phyloP scores from a whole-genome alignment of 2,888 invertebrate genomes.

The Arrhopalites spinosus region DNA sequence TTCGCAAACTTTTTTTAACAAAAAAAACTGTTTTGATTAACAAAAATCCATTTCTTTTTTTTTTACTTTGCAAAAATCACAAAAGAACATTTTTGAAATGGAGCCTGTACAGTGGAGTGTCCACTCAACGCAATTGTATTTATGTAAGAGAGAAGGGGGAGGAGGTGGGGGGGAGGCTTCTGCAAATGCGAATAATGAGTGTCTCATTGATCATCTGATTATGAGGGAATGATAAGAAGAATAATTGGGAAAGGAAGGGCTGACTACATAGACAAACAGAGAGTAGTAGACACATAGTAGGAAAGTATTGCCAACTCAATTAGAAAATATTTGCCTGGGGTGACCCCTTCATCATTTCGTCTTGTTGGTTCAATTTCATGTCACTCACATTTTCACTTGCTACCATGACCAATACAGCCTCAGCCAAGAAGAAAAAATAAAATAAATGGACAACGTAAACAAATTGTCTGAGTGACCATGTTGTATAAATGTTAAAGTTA shows the following conservation, averaged over 20 bases:
- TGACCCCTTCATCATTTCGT: slow-evolving; percentile 28
- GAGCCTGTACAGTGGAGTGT: too few relatives aligned
- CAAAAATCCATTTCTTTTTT: too few relatives aligned
- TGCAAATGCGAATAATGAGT: background rate
- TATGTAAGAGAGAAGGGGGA: too few relatives aligned
- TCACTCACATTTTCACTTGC: slow-evolving; percentile 32
- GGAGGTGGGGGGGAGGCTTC: background rate
- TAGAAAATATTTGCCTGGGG: slow-evolving; percentile 33
- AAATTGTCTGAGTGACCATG: background rate
- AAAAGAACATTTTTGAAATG: too few relatives aligned
- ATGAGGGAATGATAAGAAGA: background rate
- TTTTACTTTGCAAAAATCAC: too few relatives aligned
- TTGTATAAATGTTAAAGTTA: too few relatives aligned
- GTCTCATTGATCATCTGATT: slow-evolving; percentile 18
- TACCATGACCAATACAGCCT: slow-evolving; percentile 11
- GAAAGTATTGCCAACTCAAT: slow-evolving; percentile 25
- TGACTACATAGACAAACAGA: background rate
- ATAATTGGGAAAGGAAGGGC: slow-evolving; percentile 25
- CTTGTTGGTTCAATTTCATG: slow-evolving; percentile 28
- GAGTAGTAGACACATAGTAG: background rate
- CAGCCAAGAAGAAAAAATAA: background rate
- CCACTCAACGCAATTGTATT: too few relatives aligned
- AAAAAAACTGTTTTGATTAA: too few relatives aligned
- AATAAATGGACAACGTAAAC: background rate
- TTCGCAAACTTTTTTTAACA: too few relatives aligned